Conservation (phyloP, 2,888 invertebrate genomes). For the Chorisops tibialis region DNA sequence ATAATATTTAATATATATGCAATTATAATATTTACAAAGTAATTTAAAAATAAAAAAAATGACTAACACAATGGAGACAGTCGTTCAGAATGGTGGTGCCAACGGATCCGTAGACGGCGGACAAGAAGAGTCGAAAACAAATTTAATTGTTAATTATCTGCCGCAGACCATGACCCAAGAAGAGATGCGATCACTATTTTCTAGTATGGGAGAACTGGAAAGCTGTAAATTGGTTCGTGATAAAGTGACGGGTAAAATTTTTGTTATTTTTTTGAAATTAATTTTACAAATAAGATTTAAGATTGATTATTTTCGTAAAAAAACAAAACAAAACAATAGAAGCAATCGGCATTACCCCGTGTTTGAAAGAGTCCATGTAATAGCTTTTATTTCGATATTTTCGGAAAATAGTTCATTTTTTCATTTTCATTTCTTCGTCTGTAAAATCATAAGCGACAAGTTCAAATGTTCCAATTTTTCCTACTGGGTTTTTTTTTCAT, state of each 20-base stretch:
- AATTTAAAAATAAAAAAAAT: constrained; percentile 44
- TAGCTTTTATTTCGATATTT: too few species aligned
- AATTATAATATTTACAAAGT: neutral
- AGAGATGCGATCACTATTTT: constrained; percentile 90
- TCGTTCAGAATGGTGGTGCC: constrained; percentile 70
- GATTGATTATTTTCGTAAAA: too few species aligned
- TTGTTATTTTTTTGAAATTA: too few species aligned
- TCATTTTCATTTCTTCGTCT: too few species aligned
- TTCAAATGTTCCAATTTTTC: too few species aligned
- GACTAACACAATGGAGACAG: constrained; percentile 61
- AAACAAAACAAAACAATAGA: too few species aligned
- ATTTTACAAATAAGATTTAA: too few species aligned
- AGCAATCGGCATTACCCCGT: too few species aligned
- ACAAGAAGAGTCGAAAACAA: constrained; percentile 92
- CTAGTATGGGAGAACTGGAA: constrained; percentile 94
- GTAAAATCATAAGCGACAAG: too few species aligned
- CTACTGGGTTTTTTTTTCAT: too few species aligned
- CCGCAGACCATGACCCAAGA: constrained; percentile 94
- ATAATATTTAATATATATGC: neutral
- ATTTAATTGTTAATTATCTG: constrained; percentile 92
- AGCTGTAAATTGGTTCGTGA: constrained; percentile 96
- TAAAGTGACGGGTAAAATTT: constrained; percentile 88
- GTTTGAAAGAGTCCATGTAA: too few species aligned
- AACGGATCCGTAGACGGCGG: constrained; percentile 57
- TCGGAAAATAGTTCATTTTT: too few species aligned